Conservation (phyloP, 1,140 invertebrate species). For the Caenorhabditis tropicalis region DNA sequence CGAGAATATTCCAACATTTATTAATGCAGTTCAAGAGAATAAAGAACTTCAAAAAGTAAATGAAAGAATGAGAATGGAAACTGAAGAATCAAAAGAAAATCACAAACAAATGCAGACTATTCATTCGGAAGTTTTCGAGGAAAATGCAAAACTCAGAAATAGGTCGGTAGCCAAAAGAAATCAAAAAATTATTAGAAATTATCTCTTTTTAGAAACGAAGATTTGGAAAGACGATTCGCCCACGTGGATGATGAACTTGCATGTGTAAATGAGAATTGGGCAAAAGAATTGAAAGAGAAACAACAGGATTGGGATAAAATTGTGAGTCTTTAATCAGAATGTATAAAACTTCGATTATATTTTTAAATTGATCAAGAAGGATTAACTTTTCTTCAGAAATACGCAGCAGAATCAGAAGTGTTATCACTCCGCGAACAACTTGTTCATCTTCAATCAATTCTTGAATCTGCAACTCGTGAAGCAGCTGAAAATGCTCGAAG, state of each 20-base stretch:
- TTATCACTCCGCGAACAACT: conserved; percentile 40
- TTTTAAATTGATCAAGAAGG: background rate
- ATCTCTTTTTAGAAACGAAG: conserved; percentile 9
- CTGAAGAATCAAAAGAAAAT: background rate
- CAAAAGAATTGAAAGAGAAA: conserved; percentile 34
- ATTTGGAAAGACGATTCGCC: conserved; percentile 45
- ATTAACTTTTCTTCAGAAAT: conserved; percentile 27
- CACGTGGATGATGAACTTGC: conserved; percentile 44
- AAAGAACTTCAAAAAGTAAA: conserved; percentile 30
- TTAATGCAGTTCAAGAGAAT: conserved; percentile 35
- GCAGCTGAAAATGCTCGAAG: conserved; percentile 51
- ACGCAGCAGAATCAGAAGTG: conserved; percentile 32
- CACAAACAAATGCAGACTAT: conserved; percentile 25
- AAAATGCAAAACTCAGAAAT: conserved; percentile 38
- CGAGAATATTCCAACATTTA: conserved; percentile 45
- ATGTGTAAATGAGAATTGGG: conserved; percentile 51
- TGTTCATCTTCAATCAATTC: conserved; percentile 46
- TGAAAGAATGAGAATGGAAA: background rate
- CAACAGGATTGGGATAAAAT: conserved; percentile 47
- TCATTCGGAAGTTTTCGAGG: conserved; percentile 1
- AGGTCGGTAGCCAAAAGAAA: conserved; percentile 2
- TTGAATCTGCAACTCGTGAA: conserved; percentile 49
- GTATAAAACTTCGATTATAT: no score
- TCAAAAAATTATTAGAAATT: background rate
- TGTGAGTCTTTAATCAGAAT: background rate